Conservation (phyloP, 2,888 invertebrate species). For the Drosophila infuscata region DNA sequence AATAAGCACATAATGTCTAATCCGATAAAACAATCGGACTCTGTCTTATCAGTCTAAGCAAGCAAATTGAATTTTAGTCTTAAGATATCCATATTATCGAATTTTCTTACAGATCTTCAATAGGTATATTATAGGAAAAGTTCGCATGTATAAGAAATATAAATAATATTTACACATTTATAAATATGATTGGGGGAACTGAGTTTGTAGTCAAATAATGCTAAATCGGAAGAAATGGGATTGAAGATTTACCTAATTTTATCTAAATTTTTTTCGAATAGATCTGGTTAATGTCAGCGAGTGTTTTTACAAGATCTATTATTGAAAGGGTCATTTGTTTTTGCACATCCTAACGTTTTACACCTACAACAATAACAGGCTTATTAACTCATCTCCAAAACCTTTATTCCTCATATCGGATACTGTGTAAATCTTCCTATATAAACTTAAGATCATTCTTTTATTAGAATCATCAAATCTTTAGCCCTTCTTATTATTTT, state of each 20-base stretch:
- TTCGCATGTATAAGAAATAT: neutral
- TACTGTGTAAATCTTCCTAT: fast-evolving
- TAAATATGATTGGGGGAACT: neutral
- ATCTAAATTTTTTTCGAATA: neutral
- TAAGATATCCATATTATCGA: neutral
- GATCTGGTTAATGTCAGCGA: neutral
- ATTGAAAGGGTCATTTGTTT: neutral
- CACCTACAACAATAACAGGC: neutral
- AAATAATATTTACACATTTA: neutral
- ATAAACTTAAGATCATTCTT: neutral
- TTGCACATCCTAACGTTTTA: neutral
- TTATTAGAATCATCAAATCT: neutral
- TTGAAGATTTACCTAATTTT: neutral
- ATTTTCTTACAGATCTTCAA: neutral
- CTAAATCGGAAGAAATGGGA: neutral
- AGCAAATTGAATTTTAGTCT: neutral
- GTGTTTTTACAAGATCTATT: neutral
- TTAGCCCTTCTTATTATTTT: neutral
- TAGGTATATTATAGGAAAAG: neutral
- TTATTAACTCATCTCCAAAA: neutral
- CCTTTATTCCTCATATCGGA: neutral
- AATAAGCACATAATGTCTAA: constrained; percentile 44
- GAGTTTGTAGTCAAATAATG: neutral
- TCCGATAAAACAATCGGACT: constrained; percentile 2
- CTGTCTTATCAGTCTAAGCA: neutral